Conservation (phyloP, 2,888 invertebrate species). For the Tachina fera region DNA sequence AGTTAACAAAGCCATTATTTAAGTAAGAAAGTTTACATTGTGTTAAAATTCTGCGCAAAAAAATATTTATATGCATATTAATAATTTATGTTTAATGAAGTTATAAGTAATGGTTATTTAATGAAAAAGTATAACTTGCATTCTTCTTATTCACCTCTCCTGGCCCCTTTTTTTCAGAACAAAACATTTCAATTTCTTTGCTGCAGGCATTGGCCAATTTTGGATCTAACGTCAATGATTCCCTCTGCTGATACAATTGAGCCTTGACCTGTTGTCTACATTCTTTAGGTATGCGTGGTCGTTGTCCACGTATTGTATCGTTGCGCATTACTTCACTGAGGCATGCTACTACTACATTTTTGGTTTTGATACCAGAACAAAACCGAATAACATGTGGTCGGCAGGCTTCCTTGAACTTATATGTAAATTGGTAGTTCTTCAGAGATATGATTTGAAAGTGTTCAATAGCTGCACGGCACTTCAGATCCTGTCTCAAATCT, state of each 20-base stretch:
- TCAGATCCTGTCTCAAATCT: constrained; percentile 89
- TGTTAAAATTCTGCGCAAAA: neutral
- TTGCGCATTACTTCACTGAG: constrained; percentile 94
- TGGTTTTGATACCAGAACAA: constrained; percentile 88
- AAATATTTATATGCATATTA: no score
- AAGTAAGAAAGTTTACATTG: neutral
- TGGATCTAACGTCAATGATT: constrained; percentile 93
- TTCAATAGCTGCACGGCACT: constrained; percentile 96
- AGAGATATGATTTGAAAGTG: constrained; percentile 97
- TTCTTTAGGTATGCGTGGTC: constrained; percentile 92
- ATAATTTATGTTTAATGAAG: constrained; percentile 41
- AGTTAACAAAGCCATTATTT: constrained; percentile 69
- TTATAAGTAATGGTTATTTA: constrained; percentile 35
- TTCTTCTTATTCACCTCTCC: constrained; percentile 83
- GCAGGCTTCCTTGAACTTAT: constrained; percentile 97
- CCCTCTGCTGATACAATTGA: constrained; percentile 95
- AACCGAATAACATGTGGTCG: constrained; percentile 89
- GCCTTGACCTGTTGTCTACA: constrained; percentile 95
- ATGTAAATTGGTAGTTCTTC: constrained; percentile 96
- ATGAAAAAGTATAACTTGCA: constrained; percentile 70
- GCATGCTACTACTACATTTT: constrained; percentile 87
- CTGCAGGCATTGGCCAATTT: constrained; percentile 92
- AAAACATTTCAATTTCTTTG: constrained; percentile 89
- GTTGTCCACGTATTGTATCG: constrained; percentile 90
- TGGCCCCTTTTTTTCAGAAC: constrained; percentile 88